These are phyloP conservation scores for Picus viridis DNA, from an alignment of 2,797 vertebrate genomes.

Conservation along the genomic window DNA sequence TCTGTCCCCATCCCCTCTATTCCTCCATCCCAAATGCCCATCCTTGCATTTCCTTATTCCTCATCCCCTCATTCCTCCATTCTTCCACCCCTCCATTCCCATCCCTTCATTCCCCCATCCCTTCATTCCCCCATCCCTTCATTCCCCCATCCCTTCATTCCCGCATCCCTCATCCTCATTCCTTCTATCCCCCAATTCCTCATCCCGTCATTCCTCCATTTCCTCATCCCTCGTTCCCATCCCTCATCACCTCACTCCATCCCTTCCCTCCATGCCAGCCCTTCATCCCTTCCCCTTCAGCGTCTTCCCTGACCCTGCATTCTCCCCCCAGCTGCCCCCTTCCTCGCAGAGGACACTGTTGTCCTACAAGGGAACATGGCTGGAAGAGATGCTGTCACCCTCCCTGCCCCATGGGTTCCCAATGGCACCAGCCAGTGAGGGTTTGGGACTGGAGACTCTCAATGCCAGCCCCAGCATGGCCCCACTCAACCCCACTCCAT, in stretches of 20 bases:
- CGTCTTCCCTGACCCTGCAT: background rate
- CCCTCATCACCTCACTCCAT: background rate
- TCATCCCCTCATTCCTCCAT: too few species aligned
- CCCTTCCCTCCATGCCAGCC: background rate
- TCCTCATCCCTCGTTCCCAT: too few species aligned
- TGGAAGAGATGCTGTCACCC: background rate
- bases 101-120: fast-evolving
- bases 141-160: too few species aligned
- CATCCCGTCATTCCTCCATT: too few species aligned
- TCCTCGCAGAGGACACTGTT: background rate
- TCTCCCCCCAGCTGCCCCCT: too few species aligned
- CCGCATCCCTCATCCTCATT: background rate
- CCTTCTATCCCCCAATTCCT: too few species aligned
- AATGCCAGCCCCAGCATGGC: background rate
- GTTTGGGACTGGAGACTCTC: background rate
- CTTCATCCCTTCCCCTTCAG: background rate
- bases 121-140: background rate
- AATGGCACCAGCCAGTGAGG: background rate
- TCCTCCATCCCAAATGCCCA: background rate
- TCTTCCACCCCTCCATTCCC: too few species aligned
- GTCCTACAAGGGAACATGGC: background rate
- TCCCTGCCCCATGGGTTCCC: background rate
- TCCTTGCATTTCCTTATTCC: background rate
- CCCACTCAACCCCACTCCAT: background rate
- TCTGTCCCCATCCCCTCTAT: background rate